Percentiles rank a stretch among this genome's conserved stretches.
Conservation (phyloP, 2,888 invertebrate genomes). For the Anarsia innoxiella region DNA sequence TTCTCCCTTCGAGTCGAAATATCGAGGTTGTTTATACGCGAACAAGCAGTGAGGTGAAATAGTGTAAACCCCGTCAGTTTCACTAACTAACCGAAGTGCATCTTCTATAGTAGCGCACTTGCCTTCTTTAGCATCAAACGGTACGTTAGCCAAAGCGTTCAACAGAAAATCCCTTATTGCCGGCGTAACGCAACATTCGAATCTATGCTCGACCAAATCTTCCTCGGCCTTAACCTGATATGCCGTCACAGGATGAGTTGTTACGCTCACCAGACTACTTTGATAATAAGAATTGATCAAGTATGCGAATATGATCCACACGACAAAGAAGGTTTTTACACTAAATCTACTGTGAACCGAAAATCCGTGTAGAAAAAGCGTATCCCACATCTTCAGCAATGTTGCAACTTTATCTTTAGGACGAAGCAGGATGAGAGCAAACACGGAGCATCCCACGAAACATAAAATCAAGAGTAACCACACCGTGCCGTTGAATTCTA, state of each 20-base stretch:
- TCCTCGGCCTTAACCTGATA: constrained; percentile 34
- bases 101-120: constrained; percentile 18
- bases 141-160: constrained; percentile 10
- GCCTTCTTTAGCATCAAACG: neutral
- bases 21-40: constrained; percentile 27
- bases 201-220: constrained; percentile 23
- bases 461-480: constrained; percentile 24
- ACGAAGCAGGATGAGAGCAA: constrained; percentile 21
- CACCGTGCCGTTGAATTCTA: constrained; percentile 25
- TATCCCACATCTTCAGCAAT: constrained; percentile 25
- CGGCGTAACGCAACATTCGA: constrained; percentile 39
- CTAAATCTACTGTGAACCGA: constrained; percentile 17
- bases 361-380: constrained; percentile 25
- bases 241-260: constrained; percentile 26
- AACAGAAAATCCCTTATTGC: constrained; percentile 21
- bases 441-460: constrained; percentile 25
- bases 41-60: constrained; percentile 30
- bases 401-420: constrained; percentile 21
- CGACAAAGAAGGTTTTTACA: constrained; percentile 22
- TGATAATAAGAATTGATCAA: constrained; percentile 27
- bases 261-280: constrained; percentile 27
- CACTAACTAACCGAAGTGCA: constrained; percentile 33
- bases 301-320: constrained; percentile 41
- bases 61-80: constrained; percentile 29
- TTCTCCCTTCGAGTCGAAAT: constrained; percentile 29